These are phyloP conservation scores for Spialia ferax DNA, from an alignment of 2,888 invertebrate species.

Conservation along the genomic window DNA sequence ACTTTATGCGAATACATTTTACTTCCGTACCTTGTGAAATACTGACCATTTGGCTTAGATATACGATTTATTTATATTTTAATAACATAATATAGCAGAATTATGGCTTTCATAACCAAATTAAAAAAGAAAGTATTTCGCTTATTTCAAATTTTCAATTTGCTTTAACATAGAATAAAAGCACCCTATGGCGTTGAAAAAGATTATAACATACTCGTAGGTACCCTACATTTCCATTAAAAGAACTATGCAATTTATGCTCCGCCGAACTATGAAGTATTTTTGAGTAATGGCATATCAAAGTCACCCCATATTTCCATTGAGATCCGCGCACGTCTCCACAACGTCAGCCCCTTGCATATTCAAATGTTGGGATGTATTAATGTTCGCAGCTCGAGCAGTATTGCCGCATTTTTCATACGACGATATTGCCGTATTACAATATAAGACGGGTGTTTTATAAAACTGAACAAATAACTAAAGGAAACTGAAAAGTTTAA, in stretches of 20 bases:
- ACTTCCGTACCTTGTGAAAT: not conserved
- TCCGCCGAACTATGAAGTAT: constrained; percentile 22
- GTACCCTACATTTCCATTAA: constrained; percentile 7
- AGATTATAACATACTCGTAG: constrained; percentile 25
- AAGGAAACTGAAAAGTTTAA: no score
- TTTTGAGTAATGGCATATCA: constrained; percentile 54
- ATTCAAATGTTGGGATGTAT: constrained; percentile 76
- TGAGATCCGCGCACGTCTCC: constrained; percentile 59
- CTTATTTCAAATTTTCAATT: not conserved
- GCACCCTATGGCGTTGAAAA: constrained; percentile 8
- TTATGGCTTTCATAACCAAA: no score
- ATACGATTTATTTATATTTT: not conserved
- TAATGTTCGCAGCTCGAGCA: constrained; percentile 66
- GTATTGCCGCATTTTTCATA: constrained; percentile 70
- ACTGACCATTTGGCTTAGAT: not conserved
- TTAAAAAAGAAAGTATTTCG: no score
- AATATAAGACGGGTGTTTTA: constrained; percentile 43
- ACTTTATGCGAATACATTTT: constrained; percentile 29
- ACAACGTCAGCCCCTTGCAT: constrained; percentile 75
- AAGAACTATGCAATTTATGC: constrained; percentile 12
- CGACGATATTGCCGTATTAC: constrained; percentile 61
- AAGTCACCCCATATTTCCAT: constrained; percentile 65
- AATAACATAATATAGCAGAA: no score
- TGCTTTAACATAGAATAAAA: not conserved
- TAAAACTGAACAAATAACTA: not conserved